Conservation (phyloP, 2,888 invertebrate genomes). For the Drosophila dives region DNA sequence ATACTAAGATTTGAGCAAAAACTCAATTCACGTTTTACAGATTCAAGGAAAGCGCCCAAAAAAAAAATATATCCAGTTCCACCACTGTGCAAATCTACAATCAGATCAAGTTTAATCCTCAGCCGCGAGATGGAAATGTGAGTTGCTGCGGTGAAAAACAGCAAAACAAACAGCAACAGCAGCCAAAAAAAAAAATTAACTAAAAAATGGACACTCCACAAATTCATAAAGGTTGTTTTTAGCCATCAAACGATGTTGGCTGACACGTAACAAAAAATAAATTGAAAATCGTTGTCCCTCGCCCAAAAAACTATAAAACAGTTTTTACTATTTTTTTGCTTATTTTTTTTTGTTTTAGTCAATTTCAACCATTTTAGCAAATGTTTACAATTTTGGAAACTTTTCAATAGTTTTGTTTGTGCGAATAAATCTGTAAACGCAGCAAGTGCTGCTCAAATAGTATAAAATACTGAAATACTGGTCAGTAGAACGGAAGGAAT, state of each 20-base stretch:
- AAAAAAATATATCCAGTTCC: neutral
- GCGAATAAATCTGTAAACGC: slow-evolving; percentile 32
- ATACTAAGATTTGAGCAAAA: neutral
- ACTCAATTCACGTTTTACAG: neutral
- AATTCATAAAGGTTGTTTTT: slow-evolving; percentile 38
- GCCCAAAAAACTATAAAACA: slow-evolving; percentile 23
- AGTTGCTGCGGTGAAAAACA: slow-evolving; percentile 45
- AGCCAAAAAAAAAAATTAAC: neutral
- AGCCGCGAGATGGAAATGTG: slow-evolving; percentile 65
- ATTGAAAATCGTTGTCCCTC: slow-evolving; percentile 52
- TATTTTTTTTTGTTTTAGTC: slow-evolving; percentile 6
- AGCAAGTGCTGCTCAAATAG: slow-evolving; percentile 35
- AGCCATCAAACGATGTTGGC: slow-evolving; percentile 43
- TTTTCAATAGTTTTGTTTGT: slow-evolving; percentile 13
- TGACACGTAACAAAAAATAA: slow-evolving; percentile 57
- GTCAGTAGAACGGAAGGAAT: slow-evolving; percentile 20
- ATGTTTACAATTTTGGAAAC: slow-evolving; percentile 22
- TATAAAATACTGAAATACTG: slow-evolving; percentile 14
- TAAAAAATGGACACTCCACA: slow-evolving; percentile 15
- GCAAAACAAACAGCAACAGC: slow-evolving; percentile 27
- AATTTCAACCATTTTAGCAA: slow-evolving; percentile 29
- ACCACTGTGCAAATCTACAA: slow-evolving; percentile 30
- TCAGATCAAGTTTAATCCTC: slow-evolving; percentile 61
- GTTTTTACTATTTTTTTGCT: slow-evolving; percentile 22
- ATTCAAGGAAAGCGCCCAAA: neutral